Conservation (phyloP, 2,113 vertebrate genomes). For the Eubucco bourcierii region DNA sequence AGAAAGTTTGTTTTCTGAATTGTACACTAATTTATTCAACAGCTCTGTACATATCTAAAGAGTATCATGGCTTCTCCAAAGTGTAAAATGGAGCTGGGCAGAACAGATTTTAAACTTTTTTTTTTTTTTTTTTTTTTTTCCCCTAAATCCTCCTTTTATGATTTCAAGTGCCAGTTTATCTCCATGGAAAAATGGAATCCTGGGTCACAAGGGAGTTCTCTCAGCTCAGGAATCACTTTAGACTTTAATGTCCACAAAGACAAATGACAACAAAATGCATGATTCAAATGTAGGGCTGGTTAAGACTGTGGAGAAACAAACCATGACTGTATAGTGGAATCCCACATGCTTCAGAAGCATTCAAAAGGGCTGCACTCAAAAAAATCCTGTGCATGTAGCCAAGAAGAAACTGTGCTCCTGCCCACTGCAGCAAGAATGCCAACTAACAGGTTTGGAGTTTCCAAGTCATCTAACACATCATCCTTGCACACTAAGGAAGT, state of each 20-base stretch:
- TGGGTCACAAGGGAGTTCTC: slow-evolving; percentile 44
- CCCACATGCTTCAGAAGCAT: not conserved
- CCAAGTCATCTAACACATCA: not conserved
- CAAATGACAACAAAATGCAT: slow-evolving; percentile 30
- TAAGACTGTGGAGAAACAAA: not conserved
- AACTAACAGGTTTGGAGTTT: not conserved
- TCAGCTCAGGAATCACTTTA: slow-evolving; percentile 11
- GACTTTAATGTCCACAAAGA: not conserved
- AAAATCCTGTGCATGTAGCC: not conserved
- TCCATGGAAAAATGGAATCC: slow-evolving; percentile 29
- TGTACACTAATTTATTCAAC: not conserved
- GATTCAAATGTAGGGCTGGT: slow-evolving; percentile 18
- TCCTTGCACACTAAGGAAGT: not conserved
- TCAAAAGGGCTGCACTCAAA: not conserved
- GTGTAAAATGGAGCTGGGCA: not conserved
- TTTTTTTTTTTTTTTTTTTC: no score
- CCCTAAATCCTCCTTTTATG: not conserved
- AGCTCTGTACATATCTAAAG: not conserved
- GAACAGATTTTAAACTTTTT: not conserved
- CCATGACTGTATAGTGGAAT: not conserved
- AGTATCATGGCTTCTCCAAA: not conserved
- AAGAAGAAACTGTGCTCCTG: not conserved
- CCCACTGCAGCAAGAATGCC: not conserved
- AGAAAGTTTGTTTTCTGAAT: slow-evolving; percentile 11
- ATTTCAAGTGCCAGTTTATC: slow-evolving; percentile 33